These are phyloP conservation scores for Panthera tigris DNA, from an alignment of 2,113 vertebrate genomes.

Conservation along the genomic window DNA sequence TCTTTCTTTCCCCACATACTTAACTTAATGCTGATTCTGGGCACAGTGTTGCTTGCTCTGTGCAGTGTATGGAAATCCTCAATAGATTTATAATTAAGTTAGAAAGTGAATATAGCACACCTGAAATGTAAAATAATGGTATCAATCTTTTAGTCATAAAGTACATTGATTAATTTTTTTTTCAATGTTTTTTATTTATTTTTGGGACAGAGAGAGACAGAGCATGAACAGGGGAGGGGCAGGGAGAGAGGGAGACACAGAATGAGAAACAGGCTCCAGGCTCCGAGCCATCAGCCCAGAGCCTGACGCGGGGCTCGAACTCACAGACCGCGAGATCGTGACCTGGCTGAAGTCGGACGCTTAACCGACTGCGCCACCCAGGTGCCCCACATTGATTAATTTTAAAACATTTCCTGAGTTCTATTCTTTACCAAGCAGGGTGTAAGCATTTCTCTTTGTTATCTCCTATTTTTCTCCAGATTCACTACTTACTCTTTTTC, in stretches of 20 bases:
- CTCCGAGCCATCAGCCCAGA: too few relatives aligned
- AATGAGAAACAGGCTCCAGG: too few relatives aligned
- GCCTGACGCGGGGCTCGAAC: too few relatives aligned
- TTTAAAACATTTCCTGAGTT: background rate
- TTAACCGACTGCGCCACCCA: too few relatives aligned
- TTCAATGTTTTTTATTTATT: too few relatives aligned
- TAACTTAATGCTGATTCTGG: background rate
- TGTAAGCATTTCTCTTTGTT: background rate
- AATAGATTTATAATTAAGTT: background rate
- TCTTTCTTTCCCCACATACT: constrained; percentile 19
- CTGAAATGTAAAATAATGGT: background rate
- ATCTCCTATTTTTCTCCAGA: background rate
- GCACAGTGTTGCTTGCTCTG: background rate
- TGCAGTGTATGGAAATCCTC: background rate
- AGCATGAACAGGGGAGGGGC: too few relatives aligned
- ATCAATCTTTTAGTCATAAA: background rate
- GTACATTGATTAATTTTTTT: background rate
- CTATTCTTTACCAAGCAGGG: background rate
- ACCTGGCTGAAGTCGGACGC: too few relatives aligned
- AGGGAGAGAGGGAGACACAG: too few relatives aligned
- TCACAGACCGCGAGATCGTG: too few relatives aligned
- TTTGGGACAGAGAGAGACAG: too few relatives aligned
- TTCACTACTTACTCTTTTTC: background rate
- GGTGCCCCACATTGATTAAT: background rate
- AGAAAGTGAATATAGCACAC: background rate